Base-by-base conservation (phyloP, 2,888 invertebrate genomes). In the Cybosia mesomella region DNA sequence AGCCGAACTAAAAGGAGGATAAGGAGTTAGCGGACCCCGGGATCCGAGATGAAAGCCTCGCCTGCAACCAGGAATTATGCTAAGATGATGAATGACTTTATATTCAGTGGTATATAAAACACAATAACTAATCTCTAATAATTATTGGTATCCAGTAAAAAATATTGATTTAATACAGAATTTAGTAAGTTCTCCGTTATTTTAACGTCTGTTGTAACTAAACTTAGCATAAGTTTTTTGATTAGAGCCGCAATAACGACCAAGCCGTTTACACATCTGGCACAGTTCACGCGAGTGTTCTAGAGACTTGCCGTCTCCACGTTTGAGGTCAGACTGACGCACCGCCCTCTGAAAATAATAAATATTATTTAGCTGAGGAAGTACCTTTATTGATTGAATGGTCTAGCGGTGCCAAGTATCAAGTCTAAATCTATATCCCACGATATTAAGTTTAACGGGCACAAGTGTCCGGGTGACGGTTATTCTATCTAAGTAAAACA, bases 241-340 rank as follows among this genome's bases (percentile, higher is more conserved):
- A 18, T 24, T 49, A 15, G 55, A 24, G 24, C 55, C 55, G 55
- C 21, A 62, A 2, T 53, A 62, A 32, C 32, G 32, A 3, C 34
- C 15, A 9, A 63, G 34, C 10, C 54, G 0, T 22, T 2, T 63
- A 53, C n/a, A 54, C 22, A 4, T 63, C 8, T 21, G 63, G 18
- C 54, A 10, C 15, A 34, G 54, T 22, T 36, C 22, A 9, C 21
- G 54, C 15, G 34, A 15, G 22, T 54, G 34, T 43, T n/a, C 58
- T 21, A 5, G 55, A 39, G 43, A 54, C 0, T 11, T 22, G n/a
- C 49, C 61, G 24, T 53, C 62, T n/a, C 32, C 43, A 21, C 21
- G 34, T 34, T 13, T 62, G n/a, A 62, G 15, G 54, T 62, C 62
- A 0, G 62, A 54, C 9, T 32, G 54, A 34, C 54, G 62, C 32